Percentiles rank a stretch among this genome's conserved stretches.
Evolutionary conservation across 2,888 invertebrate genomes (phyloP).

Genomic region (Chalcis sispes): DNA sequence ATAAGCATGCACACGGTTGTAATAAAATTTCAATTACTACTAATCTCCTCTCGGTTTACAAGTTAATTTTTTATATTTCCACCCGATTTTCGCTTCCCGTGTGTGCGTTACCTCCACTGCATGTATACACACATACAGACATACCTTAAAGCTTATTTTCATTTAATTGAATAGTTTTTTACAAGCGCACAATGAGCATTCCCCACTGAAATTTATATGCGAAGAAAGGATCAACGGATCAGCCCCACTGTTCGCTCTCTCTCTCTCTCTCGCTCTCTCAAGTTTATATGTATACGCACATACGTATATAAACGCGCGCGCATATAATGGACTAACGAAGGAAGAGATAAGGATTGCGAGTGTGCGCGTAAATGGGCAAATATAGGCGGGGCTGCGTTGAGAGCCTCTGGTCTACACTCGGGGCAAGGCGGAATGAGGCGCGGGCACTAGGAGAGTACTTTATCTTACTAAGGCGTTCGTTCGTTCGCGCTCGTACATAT

Average conservation of each 20-base stretch:
- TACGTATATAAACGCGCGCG: not conserved
- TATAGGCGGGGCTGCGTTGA: constrained; percentile 73
- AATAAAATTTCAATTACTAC: no score
- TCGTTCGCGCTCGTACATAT: constrained; percentile 28
- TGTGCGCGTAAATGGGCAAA: constrained; percentile 10
- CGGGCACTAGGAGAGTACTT: constrained; percentile 70
- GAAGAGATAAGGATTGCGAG: constrained; percentile 47
- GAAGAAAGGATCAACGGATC: not conserved
- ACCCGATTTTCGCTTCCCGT: no score
- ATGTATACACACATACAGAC: no score
- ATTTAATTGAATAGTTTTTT: no score
- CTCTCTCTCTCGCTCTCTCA: no score
- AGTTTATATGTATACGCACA: not conserved
- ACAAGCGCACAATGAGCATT: no score
- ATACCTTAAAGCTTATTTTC: no score
- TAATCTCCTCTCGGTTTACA: no score
- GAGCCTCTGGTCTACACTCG: constrained; percentile 67
- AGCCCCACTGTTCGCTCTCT: no score
- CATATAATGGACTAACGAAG: constrained; percentile 27
- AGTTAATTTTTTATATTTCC: no score
- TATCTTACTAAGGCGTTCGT: constrained; percentile 62
- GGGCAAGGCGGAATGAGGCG: constrained; percentile 61
- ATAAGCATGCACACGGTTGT: no score
- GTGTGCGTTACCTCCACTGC: no score
- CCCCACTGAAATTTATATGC: not conserved